A percentile compares a stretch with the other conserved stretches of the same genome.
Conservation (phyloP, 2,113 vertebrate species). For the Eudyptes chrysolophus region DNA sequence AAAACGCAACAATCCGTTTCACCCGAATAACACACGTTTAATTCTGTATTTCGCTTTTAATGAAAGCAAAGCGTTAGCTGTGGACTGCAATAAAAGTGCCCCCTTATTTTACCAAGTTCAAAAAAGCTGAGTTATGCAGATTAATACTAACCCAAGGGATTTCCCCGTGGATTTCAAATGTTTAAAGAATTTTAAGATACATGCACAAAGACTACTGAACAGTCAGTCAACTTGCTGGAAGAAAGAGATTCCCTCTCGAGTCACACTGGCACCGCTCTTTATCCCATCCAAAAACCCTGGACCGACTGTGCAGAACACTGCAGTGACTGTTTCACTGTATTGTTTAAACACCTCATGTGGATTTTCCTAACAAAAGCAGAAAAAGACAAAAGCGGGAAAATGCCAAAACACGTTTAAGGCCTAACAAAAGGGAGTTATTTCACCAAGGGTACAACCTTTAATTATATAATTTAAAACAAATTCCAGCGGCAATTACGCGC, state of each 20-base stretch:
- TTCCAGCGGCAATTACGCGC: background rate
- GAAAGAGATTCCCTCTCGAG: background rate
- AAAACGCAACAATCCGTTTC: background rate
- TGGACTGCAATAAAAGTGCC: background rate
- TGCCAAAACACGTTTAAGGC: background rate
- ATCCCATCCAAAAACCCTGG: background rate
- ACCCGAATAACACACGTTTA: background rate
- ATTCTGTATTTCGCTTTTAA: background rate
- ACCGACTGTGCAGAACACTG: background rate
- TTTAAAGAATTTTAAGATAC: background rate
- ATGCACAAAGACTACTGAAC: background rate
- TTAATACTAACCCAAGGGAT: background rate
- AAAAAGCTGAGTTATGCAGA: background rate
- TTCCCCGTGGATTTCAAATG: background rate
- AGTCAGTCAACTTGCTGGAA: background rate
- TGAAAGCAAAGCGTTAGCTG: background rate
- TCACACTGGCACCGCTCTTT: background rate
- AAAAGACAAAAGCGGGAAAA: slow-evolving; percentile 20
- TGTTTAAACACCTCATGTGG: background rate
- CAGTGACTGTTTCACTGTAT: background rate
- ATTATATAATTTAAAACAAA: background rate
- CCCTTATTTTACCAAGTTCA: background rate
- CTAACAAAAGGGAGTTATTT: background rate
- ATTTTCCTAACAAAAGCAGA: background rate
- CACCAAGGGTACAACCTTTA: background rate